A percentile compares a stretch with the other conserved stretches of the same genome.
Evolutionary conservation across 2,113 vertebrate species (phyloP).

Genomic region (Serinus canaria): DNA sequence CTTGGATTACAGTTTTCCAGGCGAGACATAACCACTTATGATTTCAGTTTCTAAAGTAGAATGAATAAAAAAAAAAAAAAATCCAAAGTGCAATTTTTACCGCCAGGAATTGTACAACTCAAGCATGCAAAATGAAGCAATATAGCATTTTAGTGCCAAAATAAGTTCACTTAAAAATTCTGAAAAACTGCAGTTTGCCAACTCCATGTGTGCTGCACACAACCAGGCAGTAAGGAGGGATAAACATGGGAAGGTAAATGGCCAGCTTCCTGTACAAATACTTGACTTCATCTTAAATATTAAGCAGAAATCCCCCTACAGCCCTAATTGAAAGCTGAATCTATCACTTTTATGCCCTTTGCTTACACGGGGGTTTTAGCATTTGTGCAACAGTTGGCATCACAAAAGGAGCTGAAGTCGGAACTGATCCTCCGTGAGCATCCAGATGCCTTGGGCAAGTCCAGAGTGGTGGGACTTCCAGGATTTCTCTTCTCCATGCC

Average conservation of each 20-base stretch:
- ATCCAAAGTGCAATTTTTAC: neutral
- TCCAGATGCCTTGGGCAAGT: neutral
- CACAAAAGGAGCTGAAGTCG: neutral
- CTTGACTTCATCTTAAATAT: conserved; percentile 51
- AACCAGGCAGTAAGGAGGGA: conserved; percentile 9
- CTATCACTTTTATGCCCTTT: neutral
- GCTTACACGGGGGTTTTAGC: neutral
- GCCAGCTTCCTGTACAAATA: conserved; percentile 59
- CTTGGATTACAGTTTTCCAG: neutral
- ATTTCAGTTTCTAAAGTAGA: conserved; percentile 22
- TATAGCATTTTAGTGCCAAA: conserved; percentile 43
- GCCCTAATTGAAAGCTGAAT: neutral
- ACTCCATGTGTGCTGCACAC: conserved; percentile 17
- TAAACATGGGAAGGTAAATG: conserved; percentile 31
- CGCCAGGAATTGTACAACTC: conserved; percentile 40
- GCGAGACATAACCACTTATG: conserved; percentile 5
- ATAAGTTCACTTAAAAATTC: conserved; percentile 48
- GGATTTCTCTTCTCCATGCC: neutral
- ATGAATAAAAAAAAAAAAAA: neutral
- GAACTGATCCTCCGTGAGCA: neutral
- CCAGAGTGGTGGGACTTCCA: neutral
- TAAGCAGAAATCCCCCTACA: neutral
- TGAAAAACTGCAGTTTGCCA: conserved; percentile 51
- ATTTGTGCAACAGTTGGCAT: neutral
- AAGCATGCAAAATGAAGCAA: conserved; percentile 59